These are phyloP conservation scores for Prunella himalayana DNA, from an alignment of 2,113 vertebrate species.

Conservation along the genomic window DNA sequence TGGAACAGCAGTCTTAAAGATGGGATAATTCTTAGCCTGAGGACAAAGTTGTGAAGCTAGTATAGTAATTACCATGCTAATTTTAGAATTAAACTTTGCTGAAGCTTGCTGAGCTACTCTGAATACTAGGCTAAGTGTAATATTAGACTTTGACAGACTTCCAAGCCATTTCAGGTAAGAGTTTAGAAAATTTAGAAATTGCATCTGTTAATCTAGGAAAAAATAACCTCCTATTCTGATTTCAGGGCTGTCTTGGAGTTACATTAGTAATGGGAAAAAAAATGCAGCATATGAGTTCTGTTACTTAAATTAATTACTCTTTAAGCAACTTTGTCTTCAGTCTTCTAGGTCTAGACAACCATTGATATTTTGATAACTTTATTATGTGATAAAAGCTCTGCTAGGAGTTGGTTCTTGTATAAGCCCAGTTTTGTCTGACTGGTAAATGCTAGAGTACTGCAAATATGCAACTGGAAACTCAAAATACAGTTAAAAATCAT, in stretches of 20 bases:
- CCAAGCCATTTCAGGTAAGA: not conserved
- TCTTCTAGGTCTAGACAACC: not conserved
- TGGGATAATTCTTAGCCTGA: not conserved
- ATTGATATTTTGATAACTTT: not conserved
- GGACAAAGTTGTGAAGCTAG: not conserved
- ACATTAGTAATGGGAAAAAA: not conserved
- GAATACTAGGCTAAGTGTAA: not conserved
- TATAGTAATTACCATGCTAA: not conserved
- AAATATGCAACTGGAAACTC: not conserved
- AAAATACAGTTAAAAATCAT: not conserved
- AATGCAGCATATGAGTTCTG: not conserved
- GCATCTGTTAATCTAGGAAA: not conserved
- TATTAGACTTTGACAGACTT: not conserved
- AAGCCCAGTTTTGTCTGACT: not conserved
- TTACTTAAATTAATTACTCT: not conserved
- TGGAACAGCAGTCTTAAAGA: not conserved
- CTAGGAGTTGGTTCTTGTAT: not conserved
- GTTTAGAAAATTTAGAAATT: not conserved
- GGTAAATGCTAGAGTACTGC: not conserved
- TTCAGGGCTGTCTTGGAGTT: not conserved
- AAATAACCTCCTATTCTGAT: not conserved
- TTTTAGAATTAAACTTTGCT: not conserved
- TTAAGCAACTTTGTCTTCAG: not conserved
- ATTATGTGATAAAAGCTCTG: not conserved
- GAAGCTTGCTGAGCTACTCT: not conserved